phyloP scores from a whole-genome alignment of 2,888 invertebrate species.

The Lathronympha strigana region DNA sequence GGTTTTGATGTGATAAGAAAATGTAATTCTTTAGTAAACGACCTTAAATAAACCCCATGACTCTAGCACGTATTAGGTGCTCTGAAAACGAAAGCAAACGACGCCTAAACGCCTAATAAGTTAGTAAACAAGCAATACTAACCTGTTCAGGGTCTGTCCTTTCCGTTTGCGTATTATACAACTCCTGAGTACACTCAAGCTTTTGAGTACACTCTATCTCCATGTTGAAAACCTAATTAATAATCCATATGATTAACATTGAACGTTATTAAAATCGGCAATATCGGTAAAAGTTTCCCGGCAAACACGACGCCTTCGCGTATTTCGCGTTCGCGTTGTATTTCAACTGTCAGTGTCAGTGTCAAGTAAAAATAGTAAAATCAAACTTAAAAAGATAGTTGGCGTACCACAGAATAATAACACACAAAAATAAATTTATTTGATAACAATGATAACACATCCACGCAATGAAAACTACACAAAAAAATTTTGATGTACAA shows the following conservation, averaged over 20 bases:
- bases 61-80: too few species aligned
- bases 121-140: slow-evolving; percentile 35
- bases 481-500: too few species aligned
- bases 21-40: too few species aligned
- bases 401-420: neutral
- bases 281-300: slow-evolving; percentile 14
- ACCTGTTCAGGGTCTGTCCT: slow-evolving; percentile 69
- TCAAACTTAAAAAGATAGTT: too few species aligned
- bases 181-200: slow-evolving; percentile 69
- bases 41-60: too few species aligned
- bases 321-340: neutral
- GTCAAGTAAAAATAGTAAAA: neutral
- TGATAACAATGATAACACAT: too few species aligned
- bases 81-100: neutral
- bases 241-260: slow-evolving; percentile 21
- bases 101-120: slow-evolving; percentile 31
- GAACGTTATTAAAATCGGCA: neutral
- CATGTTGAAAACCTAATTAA: slow-evolving; percentile 31
- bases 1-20: too few species aligned
- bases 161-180: slow-evolving; percentile 54
- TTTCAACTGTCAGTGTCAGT: slow-evolving; percentile 13
- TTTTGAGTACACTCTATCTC: slow-evolving; percentile 75
- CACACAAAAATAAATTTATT: neutral
- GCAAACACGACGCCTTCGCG: slow-evolving; percentile 30
- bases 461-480: too few species aligned